Base-by-base conservation (phyloP, 1,140 invertebrate genomes). In the Holcopasites calliopsidis region DNA sequence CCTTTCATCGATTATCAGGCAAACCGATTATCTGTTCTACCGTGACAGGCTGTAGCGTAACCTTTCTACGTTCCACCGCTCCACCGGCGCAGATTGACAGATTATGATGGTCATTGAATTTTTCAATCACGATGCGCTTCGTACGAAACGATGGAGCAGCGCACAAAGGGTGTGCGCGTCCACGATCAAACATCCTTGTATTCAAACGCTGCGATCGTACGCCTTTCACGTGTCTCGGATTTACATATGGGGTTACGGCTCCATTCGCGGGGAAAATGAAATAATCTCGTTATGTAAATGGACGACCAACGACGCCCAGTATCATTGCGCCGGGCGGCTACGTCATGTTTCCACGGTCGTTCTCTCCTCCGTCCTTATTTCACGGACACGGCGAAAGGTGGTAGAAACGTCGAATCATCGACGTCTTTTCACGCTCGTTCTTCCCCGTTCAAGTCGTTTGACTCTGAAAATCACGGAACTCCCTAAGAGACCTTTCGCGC, bases 281-380 rank as follows among this genome's bases (percentile, higher is more conserved):
- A 88, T 82, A 85, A 86, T 88, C 84, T 85, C 78, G 84, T 86
- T 86, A 87, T 86, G 84, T 74, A 86, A 88, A 87, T 87, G 70
- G 65, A 69, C 75, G 58, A 52, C 28, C 11, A 50, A 10, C 55
- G 55, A 52, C 38, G 23, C 38, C 26, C 49, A 21, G 49, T 42
- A 18, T 35, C 65, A 52, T 13, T 38, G 13, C 55, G 66, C 23
- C 33, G 13, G 35, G 47, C 55, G 21, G 26, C 38, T 44, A 54
- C 26, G 44, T 61, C 66, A 42, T 26, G 44, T 52, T 60, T 5
- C 35, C n/a, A 0, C 40, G 28, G 2, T 33, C 70, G 28, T 60
- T 60, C 42, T 35, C 28, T n/a, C 10, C 16, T 7, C 55, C 2
- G 23, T 16, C 21, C 6, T 23, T 35, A 49, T 18, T 7, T 16